Evolutionary conservation across 2,888 invertebrate species (phyloP), one percentile per base, ranked within the genome.

Genomic region (Cryptocephalus primarius): DNA sequence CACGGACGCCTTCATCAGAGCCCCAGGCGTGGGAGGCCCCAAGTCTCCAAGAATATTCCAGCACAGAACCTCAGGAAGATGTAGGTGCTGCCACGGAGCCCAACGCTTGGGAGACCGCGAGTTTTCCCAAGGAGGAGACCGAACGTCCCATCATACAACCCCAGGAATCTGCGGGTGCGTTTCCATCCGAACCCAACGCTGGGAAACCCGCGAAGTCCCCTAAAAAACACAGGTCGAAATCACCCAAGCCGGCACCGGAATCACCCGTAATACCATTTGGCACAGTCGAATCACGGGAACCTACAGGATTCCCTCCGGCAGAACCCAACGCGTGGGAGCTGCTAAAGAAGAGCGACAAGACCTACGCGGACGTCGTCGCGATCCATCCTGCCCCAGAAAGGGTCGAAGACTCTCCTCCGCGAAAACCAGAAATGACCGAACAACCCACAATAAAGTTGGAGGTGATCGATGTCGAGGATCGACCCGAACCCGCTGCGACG

Each of bases 281-380:
- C 4, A 6, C 2, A 36, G 36, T 4, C n/a, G 6, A 11, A 6
- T 11, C 12, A 2, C 36, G 4, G 3, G 36, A 36, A 12, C 6
- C n/a, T 36, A 36, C 36, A 36, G 4, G 3, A 4, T 2, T 12
- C 36, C 36, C 36, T 4, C 36, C 36, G 12, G 2, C 36, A 36
- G 11, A 36, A 36, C 11, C 32, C 32, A 76, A 75, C 59, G 70
- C 76, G 14, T 78, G 78, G 78, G 62, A 65, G n/a, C 72, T 70
- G 59, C 55, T 71, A 34, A 64, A 59, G 50, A 58, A 70, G 42
- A 71, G 73, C 38, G 81, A 80, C 1, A 84, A 82, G 67, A 82
- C 84, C 0, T 85, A 85, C 59, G 85, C 85, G 13, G 79, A 82
- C 67, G 77, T 84, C 33, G 71, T 84, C 8, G 78, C 79, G 12